phyloP scores from a whole-genome alignment of 2,797 vertebrate genomes.

The Limosa lapponica region DNA sequence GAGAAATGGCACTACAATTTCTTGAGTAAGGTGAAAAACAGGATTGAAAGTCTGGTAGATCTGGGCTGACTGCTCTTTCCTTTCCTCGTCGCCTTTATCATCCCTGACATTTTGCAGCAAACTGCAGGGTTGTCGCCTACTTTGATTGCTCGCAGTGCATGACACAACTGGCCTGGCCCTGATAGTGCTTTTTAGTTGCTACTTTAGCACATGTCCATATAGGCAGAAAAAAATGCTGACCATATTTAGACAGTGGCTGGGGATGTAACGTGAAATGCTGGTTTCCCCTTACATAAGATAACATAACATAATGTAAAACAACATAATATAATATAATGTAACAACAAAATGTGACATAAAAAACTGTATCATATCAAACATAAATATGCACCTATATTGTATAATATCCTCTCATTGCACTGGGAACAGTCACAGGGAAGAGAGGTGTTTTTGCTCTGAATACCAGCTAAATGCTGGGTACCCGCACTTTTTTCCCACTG shows the following conservation, averaged over 20 bases:
- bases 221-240: neutral
- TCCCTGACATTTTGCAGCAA: neutral
- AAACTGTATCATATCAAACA: neutral
- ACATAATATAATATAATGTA: neutral
- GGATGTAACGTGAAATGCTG: neutral
- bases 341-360: neutral
- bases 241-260: neutral
- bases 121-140: neutral
- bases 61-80: neutral
- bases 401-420: neutral
- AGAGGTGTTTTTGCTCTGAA: neutral
- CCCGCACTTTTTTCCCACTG: neutral
- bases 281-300: neutral
- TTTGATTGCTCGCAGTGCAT: neutral
- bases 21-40: neutral
- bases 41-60: neutral
- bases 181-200: neutral
- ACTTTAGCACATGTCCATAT: neutral
- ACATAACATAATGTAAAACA: neutral
- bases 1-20: neutral
- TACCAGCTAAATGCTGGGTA: neutral
- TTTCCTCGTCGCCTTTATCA: neutral
- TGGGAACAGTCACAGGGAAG: neutral
- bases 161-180: neutral
- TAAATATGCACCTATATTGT: neutral